Conservation (phyloP, 2,797 vertebrate species). For the Austrolebias charrua region DNA sequence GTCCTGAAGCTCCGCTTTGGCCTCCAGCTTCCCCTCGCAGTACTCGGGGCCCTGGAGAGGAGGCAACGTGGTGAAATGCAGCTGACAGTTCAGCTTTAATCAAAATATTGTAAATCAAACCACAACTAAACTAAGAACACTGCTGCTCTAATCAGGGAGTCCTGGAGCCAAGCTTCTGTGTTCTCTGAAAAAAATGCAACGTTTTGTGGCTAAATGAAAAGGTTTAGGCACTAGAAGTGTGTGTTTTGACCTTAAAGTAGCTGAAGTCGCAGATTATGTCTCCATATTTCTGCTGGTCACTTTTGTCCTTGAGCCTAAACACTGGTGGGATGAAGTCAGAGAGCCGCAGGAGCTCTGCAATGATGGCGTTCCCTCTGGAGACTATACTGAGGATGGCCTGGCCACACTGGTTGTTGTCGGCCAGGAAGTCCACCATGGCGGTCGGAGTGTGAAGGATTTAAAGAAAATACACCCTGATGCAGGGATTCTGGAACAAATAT, state of each 20-base stretch:
- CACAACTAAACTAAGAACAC: not conserved
- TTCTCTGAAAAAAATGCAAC: not conserved
- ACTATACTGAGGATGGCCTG: slow-evolving; percentile 95
- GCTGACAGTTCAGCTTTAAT: too few relatives aligned
- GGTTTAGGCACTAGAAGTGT: not conserved
- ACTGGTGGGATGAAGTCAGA: slow-evolving; percentile 95
- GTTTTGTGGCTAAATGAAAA: too few relatives aligned
- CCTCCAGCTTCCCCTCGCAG: slow-evolving; percentile 92
- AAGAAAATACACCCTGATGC: not conserved
- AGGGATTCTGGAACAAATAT: slow-evolving; percentile 5
- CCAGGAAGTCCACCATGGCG: slow-evolving; percentile 94
- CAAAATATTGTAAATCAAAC: too few relatives aligned
- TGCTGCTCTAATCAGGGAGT: too few relatives aligned
- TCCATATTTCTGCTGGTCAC: slow-evolving; percentile 96
- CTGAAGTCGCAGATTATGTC: slow-evolving; percentile 99
- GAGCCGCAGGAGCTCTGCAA: slow-evolving; percentile 94
- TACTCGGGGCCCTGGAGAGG: slow-evolving; percentile 86
- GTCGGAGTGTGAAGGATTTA: slow-evolving; percentile 16
- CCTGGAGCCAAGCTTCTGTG: too few relatives aligned
- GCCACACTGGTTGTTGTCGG: slow-evolving; percentile 96
- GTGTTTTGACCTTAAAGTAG: slow-evolving; percentile 91
- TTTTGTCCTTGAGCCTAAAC: slow-evolving; percentile 92
- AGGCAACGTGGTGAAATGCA: not conserved
- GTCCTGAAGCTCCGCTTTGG: slow-evolving; percentile 95
- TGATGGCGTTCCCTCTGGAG: slow-evolving; percentile 96